Evolutionary conservation across 2,888 invertebrate species (phyloP).

Genomic region (Himalopsyche anomala): DNA sequence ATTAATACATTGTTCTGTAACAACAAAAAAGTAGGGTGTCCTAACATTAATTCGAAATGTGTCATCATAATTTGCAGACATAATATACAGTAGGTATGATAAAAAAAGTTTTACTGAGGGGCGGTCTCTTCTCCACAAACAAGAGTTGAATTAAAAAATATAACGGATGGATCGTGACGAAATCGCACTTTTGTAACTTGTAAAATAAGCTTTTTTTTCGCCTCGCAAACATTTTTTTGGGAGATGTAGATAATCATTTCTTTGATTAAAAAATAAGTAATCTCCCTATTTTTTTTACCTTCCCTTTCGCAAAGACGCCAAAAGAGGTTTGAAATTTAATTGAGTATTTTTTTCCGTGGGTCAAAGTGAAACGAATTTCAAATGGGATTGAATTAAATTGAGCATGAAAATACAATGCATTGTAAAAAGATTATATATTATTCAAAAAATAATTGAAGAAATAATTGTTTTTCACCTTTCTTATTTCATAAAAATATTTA

Average conservation of each 20-base stretch:
- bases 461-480: too few species aligned
- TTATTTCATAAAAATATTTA: neutral
- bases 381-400: conserved; percentile 25
- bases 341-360: conserved; percentile 41
- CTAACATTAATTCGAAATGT: conserved; percentile 62
- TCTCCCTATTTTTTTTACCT: conserved; percentile 40
- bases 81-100: conserved; percentile 56
- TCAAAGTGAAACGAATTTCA: conserved; percentile 38
- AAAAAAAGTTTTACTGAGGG: conserved; percentile 54
- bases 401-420: conserved; percentile 10
- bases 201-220: conserved; percentile 58
- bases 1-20: neutral
- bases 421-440: neutral
- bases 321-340: conserved; percentile 50
- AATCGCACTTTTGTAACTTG: conserved; percentile 62
- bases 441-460: neutral
- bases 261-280: conserved; percentile 63
- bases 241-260: conserved; percentile 55
- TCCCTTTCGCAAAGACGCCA: conserved; percentile 34
- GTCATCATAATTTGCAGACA: conserved; percentile 61
- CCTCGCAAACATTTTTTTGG: conserved; percentile 50
- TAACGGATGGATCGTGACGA: conserved; percentile 64
- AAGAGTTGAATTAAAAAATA: conserved; percentile 63
- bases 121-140: conserved; percentile 44
- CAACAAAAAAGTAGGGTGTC: conserved; percentile 38